Evolutionary conservation across 2,797 vertebrate species (phyloP).

Genomic region (Sparidentex hasta): DNA sequence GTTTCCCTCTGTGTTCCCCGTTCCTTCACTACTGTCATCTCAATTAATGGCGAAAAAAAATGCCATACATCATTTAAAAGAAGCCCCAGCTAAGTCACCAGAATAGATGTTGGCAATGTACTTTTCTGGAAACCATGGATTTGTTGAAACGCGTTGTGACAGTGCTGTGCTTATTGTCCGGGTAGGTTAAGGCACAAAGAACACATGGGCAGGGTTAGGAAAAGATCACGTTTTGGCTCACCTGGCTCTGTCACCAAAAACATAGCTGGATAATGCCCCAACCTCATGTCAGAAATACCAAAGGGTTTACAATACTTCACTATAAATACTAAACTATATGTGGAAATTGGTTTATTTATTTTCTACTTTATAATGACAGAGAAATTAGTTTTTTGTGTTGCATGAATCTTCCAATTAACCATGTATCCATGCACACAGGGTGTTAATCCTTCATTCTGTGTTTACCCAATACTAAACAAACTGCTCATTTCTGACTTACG

Average conservation of each 20-base stretch:
- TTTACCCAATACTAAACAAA: slow-evolving; percentile 51
- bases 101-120: too few species aligned
- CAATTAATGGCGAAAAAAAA: background rate
- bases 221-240: too few species aligned
- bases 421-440: slow-evolving; percentile 10
- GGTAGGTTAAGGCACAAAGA: too few species aligned
- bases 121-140: too few species aligned
- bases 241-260: too few species aligned
- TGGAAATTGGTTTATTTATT: background rate
- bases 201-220: too few species aligned
- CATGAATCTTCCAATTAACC: slow-evolving; percentile 43
- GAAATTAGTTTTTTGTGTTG: slow-evolving; percentile 7
- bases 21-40: slow-evolving; percentile 3
- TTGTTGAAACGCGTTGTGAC: too few species aligned
- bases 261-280: too few species aligned
- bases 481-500: slow-evolving; percentile 62
- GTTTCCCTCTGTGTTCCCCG: background rate
- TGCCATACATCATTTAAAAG: background rate
- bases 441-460: slow-evolving; percentile 43
- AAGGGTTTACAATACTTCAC: background rate
- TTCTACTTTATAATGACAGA: background rate
- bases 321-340: background rate
- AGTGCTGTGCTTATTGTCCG: too few species aligned
- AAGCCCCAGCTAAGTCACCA: background rate
- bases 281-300: too few species aligned